phyloP scores from a whole-genome alignment of 2,797 vertebrate species.

The Limosa lapponica region DNA sequence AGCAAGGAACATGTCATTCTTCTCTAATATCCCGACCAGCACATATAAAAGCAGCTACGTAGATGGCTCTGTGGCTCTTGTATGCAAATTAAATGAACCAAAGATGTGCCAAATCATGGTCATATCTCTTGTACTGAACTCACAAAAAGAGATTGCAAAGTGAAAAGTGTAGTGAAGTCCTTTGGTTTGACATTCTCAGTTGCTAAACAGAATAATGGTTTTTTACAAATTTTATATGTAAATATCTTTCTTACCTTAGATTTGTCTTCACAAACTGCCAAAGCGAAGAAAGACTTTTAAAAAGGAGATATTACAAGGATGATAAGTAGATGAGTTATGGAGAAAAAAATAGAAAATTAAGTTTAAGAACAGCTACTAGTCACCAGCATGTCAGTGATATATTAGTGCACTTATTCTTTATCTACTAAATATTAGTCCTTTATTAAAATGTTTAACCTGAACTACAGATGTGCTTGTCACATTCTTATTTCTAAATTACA shows the following conservation, averaged over 20 bases:
- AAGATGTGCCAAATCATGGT: background rate
- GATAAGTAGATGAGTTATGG: background rate
- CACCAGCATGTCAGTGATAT: background rate
- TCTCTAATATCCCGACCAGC: constrained; percentile 26
- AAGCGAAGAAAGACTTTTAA: background rate
- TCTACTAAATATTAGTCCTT: background rate
- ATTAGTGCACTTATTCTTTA: background rate
- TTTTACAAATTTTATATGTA: background rate
- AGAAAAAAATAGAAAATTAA: background rate
- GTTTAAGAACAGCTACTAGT: background rate
- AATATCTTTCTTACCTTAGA: background rate
- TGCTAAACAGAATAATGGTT: background rate
- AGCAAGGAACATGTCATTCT: constrained; percentile 29
- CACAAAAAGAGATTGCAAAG: background rate
- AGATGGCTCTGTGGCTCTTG: constrained; percentile 15
- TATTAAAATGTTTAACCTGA: constrained; percentile 15
- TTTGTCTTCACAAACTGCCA: background rate
- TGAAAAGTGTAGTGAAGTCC: background rate
- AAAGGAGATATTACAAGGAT: background rate
- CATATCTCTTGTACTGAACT: background rate
- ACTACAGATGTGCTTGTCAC: background rate
- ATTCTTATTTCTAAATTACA: background rate
- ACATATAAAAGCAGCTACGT: constrained; percentile 1
- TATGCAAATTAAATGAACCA: constrained; percentile 30
- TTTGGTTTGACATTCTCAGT: background rate